These are phyloP conservation scores for Coelopa frigida DNA, from an alignment of 1,140 invertebrate genomes.

Conservation along the genomic window DNA sequence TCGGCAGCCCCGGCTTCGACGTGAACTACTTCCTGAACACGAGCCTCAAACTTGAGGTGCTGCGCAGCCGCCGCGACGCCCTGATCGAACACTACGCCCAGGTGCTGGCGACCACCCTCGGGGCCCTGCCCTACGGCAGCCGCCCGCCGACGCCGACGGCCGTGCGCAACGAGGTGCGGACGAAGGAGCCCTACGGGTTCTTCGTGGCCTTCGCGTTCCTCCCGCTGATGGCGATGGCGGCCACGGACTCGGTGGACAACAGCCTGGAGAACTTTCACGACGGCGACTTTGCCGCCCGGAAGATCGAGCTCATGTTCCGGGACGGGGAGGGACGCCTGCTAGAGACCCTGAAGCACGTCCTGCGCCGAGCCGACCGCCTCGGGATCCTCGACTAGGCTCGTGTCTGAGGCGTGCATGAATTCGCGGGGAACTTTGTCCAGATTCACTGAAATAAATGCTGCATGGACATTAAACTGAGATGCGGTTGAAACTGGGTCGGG, in stretches of 20 bases:
- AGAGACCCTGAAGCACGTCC: slow-evolving; percentile 27
- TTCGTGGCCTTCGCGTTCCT: slow-evolving; percentile 39
- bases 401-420: too few relatives aligned
- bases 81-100: slow-evolving; percentile 38
- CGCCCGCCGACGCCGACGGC: slow-evolving; percentile 37
- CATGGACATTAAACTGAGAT: too few relatives aligned
- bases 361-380: slow-evolving; percentile 35
- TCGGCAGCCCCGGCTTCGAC: slow-evolving; percentile 38
- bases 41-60: slow-evolving; percentile 33
- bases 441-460: too few relatives aligned
- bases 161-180: slow-evolving; percentile 29
- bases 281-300: slow-evolving; percentile 30
- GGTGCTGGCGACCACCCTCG: slow-evolving; percentile 34
- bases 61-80: slow-evolving; percentile 26
- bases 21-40: slow-evolving; percentile 42
- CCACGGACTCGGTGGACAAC: slow-evolving; percentile 36
- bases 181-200: slow-evolving; percentile 37
- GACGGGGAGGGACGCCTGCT: slow-evolving; percentile 34
- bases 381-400: too few relatives aligned
- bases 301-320: slow-evolving; percentile 37
- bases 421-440: too few relatives aligned
- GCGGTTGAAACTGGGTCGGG: too few relatives aligned
- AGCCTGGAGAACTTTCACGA: slow-evolving; percentile 36
- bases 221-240: slow-evolving; percentile 38
- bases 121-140: slow-evolving; percentile 35